A percentile compares a stretch with the other conserved stretches of the same genome.
Evolutionary conservation across 2,888 invertebrate species (phyloP).

Genomic region (Hemithea aestivaria): DNA sequence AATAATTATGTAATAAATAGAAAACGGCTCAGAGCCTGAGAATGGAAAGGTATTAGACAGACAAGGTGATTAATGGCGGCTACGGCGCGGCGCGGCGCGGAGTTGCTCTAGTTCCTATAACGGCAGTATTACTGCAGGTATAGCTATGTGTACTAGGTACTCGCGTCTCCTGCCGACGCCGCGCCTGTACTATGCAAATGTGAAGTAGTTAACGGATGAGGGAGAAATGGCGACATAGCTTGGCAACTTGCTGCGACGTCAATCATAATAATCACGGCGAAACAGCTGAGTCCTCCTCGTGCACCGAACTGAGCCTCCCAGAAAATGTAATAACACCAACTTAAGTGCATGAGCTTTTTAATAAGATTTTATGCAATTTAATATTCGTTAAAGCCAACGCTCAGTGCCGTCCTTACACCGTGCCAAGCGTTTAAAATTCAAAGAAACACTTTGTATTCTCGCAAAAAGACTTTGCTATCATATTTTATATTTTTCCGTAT

Average conservation of each 20-base stretch:
- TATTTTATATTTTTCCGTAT: slow-evolving; percentile 65
- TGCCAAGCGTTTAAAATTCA: slow-evolving; percentile 18
- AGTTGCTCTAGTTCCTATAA: slow-evolving; percentile 46
- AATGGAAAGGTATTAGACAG: slow-evolving; percentile 74
- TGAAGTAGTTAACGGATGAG: slow-evolving; percentile 58
- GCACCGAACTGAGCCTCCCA: slow-evolving; percentile 7
- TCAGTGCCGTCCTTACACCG: slow-evolving; percentile 11
- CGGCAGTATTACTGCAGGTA: slow-evolving; percentile 29
- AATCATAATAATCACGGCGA: slow-evolving; percentile 57
- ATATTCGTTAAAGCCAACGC: slow-evolving; percentile 9
- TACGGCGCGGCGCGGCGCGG: slow-evolving; percentile 32
- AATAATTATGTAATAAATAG: slow-evolving; percentile 74
- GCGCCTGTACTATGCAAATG: slow-evolving; percentile 62
- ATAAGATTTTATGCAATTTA: no score
- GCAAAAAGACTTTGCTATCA: slow-evolving; percentile 40
- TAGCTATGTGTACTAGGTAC: slow-evolving; percentile 36
- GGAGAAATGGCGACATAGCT: slow-evolving; percentile 57
- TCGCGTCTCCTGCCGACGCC: slow-evolving; percentile 39
- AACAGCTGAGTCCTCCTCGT: slow-evolving; percentile 45
- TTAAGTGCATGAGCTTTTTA: not conserved
- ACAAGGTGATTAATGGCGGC: slow-evolving; percentile 73
- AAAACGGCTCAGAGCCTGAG: slow-evolving; percentile 60
- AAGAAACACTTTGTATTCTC: slow-evolving; percentile 35
- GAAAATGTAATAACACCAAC: slow-evolving; percentile 8
- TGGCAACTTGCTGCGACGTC: slow-evolving; percentile 58